Evolutionary conservation across 2,888 invertebrate species (phyloP).

Genomic region (Tinea semifulvella): DNA sequence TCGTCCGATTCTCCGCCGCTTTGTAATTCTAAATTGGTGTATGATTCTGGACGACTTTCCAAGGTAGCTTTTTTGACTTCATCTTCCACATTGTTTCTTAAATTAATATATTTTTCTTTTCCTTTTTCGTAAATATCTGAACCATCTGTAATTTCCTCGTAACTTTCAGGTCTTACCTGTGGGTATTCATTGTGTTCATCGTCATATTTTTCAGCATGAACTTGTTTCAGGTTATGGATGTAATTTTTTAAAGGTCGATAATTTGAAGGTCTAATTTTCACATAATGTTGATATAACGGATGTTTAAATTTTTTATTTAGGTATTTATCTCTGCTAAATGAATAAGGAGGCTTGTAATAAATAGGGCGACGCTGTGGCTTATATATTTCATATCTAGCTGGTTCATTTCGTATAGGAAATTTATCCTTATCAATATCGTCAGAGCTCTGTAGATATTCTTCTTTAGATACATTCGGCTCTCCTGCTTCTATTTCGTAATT

Average conservation of each 20-base stretch:
- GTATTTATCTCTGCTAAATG: conserved; percentile 31
- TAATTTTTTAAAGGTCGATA: conserved; percentile 52
- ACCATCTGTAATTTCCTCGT: conserved; percentile 53
- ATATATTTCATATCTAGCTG: conserved; percentile 45
- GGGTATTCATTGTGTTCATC: conserved; percentile 59
- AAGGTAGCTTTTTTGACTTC: conserved; percentile 40
- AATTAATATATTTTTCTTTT: conserved; percentile 41
- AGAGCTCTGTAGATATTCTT: conserved; percentile 47
- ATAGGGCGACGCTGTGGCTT: conserved; percentile 42
- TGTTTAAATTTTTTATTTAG: conserved; percentile 49
- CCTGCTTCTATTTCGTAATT: conserved; percentile 45
- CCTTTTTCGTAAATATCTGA: conserved; percentile 64
- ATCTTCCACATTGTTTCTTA: conserved; percentile 49
- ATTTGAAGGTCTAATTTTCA: conserved; percentile 49
- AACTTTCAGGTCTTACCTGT: conserved; percentile 34
- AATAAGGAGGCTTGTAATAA: conserved; percentile 39
- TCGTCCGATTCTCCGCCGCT: conserved; percentile 20
- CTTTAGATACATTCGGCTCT: conserved; percentile 35
- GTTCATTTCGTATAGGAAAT: conserved; percentile 41
- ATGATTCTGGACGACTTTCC: conserved; percentile 33
- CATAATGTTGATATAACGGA: conserved; percentile 50
- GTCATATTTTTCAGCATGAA: conserved; percentile 51
- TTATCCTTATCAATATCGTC: conserved; percentile 43
- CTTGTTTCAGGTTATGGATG: conserved; percentile 43
- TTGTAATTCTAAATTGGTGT: conserved; percentile 41